phyloP scores from a whole-genome alignment of 2,888 invertebrate species.

The Epirrhoe tristata region DNA sequence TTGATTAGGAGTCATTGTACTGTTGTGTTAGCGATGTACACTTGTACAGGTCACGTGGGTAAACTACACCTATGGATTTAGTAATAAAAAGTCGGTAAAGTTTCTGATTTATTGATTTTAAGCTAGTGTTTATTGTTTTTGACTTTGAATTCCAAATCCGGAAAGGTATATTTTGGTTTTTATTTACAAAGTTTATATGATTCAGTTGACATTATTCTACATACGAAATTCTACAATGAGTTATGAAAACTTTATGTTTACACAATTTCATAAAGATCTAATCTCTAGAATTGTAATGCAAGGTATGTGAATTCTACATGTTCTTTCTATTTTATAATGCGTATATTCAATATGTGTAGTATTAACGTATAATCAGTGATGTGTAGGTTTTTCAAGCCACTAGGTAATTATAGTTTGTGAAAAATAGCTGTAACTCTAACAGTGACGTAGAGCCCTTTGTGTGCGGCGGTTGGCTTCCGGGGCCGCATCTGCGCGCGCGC shows the following conservation, averaged over 20 bases:
- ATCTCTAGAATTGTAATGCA: slow-evolving; percentile 33
- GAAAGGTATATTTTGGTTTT: slow-evolving; percentile 28
- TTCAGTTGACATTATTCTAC: slow-evolving; percentile 3
- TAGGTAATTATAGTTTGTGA: slow-evolving; percentile 30
- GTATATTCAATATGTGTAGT: no score
- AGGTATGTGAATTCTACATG: slow-evolving; percentile 29
- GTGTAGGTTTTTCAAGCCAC: slow-evolving; percentile 12
- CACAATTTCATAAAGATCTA: slow-evolving; percentile 31
- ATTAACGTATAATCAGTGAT: no score
- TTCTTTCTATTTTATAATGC: slow-evolving; percentile 15
- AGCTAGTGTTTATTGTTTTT: slow-evolving; percentile 42
- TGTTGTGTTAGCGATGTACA: slow-evolving; percentile 71
- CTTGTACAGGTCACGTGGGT: slow-evolving; percentile 67
- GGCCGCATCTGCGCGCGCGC: slow-evolving; percentile 77
- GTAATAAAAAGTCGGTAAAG: slow-evolving; percentile 83
- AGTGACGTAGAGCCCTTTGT: slow-evolving; percentile 69
- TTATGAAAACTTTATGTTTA: slow-evolving; percentile 24
- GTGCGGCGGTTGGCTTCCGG: slow-evolving; percentile 75
- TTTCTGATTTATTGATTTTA: slow-evolving; percentile 61
- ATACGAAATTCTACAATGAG: slow-evolving; percentile 23
- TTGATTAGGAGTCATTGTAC: slow-evolving; percentile 58
- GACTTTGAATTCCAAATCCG: slow-evolving; percentile 30
- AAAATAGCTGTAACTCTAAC: slow-evolving; percentile 35
- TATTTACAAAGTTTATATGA: slow-evolving; percentile 15
- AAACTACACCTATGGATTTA: slow-evolving; percentile 82